phyloP scores from a whole-genome alignment of 2,797 vertebrate species.

The Mus spretus region DNA sequence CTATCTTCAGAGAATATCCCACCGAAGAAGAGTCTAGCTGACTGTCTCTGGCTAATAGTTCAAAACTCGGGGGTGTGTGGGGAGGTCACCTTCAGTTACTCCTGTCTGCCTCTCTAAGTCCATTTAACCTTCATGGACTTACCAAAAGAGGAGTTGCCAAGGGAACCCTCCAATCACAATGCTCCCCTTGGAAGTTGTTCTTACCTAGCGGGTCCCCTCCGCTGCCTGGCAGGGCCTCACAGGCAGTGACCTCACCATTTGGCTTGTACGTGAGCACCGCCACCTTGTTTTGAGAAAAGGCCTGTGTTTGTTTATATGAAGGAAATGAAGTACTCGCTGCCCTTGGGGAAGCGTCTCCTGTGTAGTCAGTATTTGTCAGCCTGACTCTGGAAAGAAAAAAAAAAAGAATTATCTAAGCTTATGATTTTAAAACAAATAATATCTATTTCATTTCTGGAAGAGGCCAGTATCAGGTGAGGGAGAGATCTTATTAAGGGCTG shows the following conservation, averaged over 20 bases:
- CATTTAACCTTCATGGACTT: conserved; percentile 73
- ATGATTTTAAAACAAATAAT: not conserved
- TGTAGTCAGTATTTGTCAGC: not conserved
- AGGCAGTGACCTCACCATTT: conserved; percentile 62
- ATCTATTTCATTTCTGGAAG: conserved; percentile 48
- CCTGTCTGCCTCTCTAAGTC: conserved; percentile 55
- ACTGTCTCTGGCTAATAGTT: not conserved
- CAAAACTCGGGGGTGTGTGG: not conserved
- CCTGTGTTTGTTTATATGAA: conserved; percentile 43
- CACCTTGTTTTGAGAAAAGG: conserved; percentile 71
- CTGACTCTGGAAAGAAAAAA: not conserved
- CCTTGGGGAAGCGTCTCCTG: conserved; percentile 42
- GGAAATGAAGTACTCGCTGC: conserved; percentile 70
- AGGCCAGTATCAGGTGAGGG: not conserved
- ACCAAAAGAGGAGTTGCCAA: conserved; percentile 44
- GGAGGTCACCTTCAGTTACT: conserved; percentile 51
- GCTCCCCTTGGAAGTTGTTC: conserved; percentile 72
- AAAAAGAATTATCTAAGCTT: not conserved
- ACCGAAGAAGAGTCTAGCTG: not conserved
- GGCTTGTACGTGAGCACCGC: conserved; percentile 50
- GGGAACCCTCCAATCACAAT: conserved; percentile 54
- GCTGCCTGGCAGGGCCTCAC: conserved; percentile 56
- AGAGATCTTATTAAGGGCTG: not conserved
- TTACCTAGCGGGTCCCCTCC: conserved; percentile 72
- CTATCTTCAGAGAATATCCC: not conserved